Percentiles rank a stretch among this genome's conserved stretches.
These are phyloP conservation scores for Chloroclystis v-ata DNA, from an alignment of 2,888 invertebrate genomes.

Conservation along the genomic window DNA sequence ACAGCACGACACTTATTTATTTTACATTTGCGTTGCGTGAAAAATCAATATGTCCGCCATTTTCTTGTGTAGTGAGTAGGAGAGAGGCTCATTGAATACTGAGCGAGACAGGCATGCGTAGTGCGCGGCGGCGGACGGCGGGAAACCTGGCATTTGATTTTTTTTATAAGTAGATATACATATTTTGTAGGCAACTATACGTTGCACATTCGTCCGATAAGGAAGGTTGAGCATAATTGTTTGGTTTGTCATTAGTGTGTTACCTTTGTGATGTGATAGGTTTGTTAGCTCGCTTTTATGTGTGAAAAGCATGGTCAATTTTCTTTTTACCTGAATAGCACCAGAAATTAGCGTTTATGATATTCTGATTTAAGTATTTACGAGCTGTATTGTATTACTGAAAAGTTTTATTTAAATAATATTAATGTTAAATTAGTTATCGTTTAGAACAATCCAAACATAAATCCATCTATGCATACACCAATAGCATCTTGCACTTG, in stretches of 20 bases:
- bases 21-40: slow-evolving; percentile 50
- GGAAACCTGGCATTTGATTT: slow-evolving; percentile 64
- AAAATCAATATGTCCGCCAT: slow-evolving; percentile 66
- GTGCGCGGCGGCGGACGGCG: slow-evolving; percentile 49
- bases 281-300: background rate
- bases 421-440: too few relatives aligned
- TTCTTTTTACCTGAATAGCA: too few relatives aligned
- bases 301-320: too few relatives aligned
- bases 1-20: slow-evolving; percentile 53
- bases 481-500: too few relatives aligned
- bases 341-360: too few relatives aligned
- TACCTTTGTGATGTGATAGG: slow-evolving; percentile 2
- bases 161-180: slow-evolving; percentile 36
- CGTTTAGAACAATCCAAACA: too few relatives aligned
- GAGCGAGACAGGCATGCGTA: slow-evolving; percentile 66
- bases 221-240: slow-evolving; percentile 13
- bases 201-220: slow-evolving; percentile 28
- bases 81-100: slow-evolving; percentile 59
- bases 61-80: slow-evolving; percentile 36
- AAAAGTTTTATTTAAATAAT: too few relatives aligned
- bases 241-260: slow-evolving; percentile 11
- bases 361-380: too few relatives aligned
- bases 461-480: too few relatives aligned
- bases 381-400: too few relatives aligned
- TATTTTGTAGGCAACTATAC: slow-evolving; percentile 20